A percentile compares a stretch with the other conserved stretches of the same genome.
phyloP scores from a whole-genome alignment of 2,113 vertebrate genomes.

The Stigmatopora argus region DNA sequence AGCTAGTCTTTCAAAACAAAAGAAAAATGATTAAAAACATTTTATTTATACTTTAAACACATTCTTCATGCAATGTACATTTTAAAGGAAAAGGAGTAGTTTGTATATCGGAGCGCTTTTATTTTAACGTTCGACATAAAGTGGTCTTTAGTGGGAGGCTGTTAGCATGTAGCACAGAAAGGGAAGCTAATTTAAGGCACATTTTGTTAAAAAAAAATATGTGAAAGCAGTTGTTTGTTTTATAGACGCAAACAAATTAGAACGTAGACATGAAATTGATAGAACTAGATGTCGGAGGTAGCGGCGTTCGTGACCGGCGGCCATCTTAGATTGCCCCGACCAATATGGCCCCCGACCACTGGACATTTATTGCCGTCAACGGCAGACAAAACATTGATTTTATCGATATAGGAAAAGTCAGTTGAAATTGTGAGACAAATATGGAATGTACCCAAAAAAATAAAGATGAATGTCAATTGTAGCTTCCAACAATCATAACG shows the following conservation, averaged over 20 bases:
- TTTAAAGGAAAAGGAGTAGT: background rate
- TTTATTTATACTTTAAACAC: too few relatives aligned
- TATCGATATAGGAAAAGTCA: background rate
- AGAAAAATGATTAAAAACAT: too few relatives aligned
- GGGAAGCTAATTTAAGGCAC: slow-evolving; percentile 79
- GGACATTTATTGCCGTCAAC: too few relatives aligned
- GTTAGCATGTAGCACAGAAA: background rate
- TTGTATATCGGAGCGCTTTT: background rate
- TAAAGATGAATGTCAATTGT: background rate
- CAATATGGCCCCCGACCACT: too few relatives aligned
- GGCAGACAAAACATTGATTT: too few relatives aligned
- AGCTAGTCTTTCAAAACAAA: slow-evolving; percentile 48
- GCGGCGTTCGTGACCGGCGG: too few relatives aligned
- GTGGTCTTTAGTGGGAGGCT: slow-evolving; percentile 7
- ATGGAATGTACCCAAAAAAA: background rate
- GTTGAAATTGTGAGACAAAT: background rate
- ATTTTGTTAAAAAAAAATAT: slow-evolving; percentile 51
- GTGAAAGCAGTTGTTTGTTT: slow-evolving; percentile 75
- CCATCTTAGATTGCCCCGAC: too few relatives aligned
- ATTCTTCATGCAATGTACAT: background rate
- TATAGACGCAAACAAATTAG: background rate
- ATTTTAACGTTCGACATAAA: background rate
- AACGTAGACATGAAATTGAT: too few relatives aligned
- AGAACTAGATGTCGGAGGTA: too few relatives aligned
- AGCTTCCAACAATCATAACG: slow-evolving; percentile 52